These are phyloP conservation scores for Aurelia coerulea DNA, from an alignment of 30 jellyfish, hydroid and myxozoan genomes.

Conservation along the genomic window DNA sequence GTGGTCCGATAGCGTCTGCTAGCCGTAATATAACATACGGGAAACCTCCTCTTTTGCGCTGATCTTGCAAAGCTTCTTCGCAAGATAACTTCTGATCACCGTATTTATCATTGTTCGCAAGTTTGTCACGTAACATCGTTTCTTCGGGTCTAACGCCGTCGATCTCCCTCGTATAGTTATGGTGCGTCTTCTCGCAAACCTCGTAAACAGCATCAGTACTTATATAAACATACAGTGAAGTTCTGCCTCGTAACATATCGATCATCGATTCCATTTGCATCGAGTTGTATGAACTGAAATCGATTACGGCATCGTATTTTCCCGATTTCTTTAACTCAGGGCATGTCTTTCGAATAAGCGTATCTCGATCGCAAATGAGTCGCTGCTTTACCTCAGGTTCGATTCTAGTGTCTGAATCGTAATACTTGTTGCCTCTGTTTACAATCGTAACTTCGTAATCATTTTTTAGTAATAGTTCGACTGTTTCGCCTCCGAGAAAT, in stretches of 20 bases:
- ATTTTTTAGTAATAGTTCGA: constrained; percentile 27
- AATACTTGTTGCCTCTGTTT: constrained; percentile 89
- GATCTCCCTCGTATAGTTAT: constrained; percentile 63
- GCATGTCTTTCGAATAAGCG: constrained; percentile 75
- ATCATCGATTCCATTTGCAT: constrained; percentile 85
- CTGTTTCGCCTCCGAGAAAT: constrained; percentile 89
- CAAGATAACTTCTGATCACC: constrained; percentile 90
- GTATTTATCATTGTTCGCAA: constrained; percentile 59
- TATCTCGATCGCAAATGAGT: constrained; percentile 86
- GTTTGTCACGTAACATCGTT: constrained; percentile 40
- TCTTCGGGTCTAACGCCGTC: constrained; percentile 65
- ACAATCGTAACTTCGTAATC: constrained; percentile 61
- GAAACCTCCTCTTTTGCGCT: constrained; percentile 86
- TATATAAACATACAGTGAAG: constrained; percentile 65
- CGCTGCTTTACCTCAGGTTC: constrained; percentile 41
- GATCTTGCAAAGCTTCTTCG: constrained; percentile 81
- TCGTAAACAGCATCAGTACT: constrained; percentile 97
- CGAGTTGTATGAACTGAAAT: constrained; percentile 84
- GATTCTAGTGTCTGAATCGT: constrained; percentile 59
- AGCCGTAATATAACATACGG: constrained; percentile 90
- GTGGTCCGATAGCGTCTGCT: constrained; percentile 95
- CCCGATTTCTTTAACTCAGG: constrained; percentile 63
- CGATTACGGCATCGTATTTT: constrained; percentile 86
- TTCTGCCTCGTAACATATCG: constrained; percentile 75
- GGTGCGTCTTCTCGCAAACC: constrained; percentile 74